Base-by-base conservation (phyloP, 2,113 vertebrate species). In the Labrus mixtus region DNA sequence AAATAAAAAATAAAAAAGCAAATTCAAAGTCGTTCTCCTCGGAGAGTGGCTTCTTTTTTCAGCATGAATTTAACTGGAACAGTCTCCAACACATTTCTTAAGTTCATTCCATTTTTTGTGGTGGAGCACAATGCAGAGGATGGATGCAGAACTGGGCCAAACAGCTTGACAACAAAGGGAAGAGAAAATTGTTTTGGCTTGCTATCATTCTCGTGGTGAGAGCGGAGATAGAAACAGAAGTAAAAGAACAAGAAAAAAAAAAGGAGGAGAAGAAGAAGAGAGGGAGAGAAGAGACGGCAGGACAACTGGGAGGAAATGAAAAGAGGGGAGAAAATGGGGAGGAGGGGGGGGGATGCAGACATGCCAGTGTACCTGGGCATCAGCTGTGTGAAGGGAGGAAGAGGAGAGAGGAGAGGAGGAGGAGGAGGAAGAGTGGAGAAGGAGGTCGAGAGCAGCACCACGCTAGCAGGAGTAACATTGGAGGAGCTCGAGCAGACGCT, bases 371-470 rank as follows among this genome's bases (percentile, higher is more conserved):
- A 92, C 90, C 91, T 91, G 90, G 90, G 84, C 88, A 82, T 92
- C 86, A 90, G 92, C 87, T 91, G 91, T 83, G 88, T 91, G 92
- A 89, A 90, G 92, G 91, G 87, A 91, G 85, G 89, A 92, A 90
- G 90, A 91, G 87, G 91, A 90, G 87, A 88, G 17, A 91, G 83
- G 75, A 90, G 91, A 92, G 83, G 92, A 89, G 86, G 89, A 86
- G 85, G 87, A 90, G 85, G 90, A 91, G 87, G 90, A 91, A 89
- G 90, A 85, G 88, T 89, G 90, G 93, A 93, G 87, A 91, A 93
- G 91, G 91, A 94, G 83, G 92, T 93, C 89, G 92, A 92, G 85
- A 94, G 93, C 91, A 94, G 92, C 84, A 94, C 90, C 92, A 93
- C 91, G 41, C 84, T 91, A 92, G 92, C 87, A 90, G 90, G 91